Conservation (phyloP, 2,113 vertebrate species). For the Rhizomys pruinosus region DNA sequence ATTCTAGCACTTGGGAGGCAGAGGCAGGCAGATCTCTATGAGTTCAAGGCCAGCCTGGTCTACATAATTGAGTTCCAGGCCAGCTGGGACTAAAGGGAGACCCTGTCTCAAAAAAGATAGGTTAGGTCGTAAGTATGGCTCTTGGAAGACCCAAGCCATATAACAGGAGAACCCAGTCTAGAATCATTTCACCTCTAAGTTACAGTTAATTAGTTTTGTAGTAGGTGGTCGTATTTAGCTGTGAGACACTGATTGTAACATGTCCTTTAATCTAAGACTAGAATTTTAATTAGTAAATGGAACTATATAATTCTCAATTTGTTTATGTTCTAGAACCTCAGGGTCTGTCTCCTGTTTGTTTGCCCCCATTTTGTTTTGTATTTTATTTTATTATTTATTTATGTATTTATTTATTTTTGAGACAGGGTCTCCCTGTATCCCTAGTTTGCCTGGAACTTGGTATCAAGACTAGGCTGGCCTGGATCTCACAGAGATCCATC, state of each 20-base stretch:
- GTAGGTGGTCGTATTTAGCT: background rate
- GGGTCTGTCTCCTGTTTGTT: background rate
- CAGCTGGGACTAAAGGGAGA: too few species aligned
- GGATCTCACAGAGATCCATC: too few species aligned
- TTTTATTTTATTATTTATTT: background rate
- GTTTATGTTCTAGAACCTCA: background rate
- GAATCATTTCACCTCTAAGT: conserved; percentile 33
- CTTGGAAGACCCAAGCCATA: conserved; percentile 30
- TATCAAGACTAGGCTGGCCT: too few species aligned
- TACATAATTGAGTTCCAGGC: too few species aligned
- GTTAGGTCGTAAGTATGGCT: too few species aligned
- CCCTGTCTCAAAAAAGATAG: too few species aligned
- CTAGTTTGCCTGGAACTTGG: too few species aligned
- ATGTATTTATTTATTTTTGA: too few species aligned
- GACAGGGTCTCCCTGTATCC: too few species aligned
- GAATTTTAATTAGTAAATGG: background rate
- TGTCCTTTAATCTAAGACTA: conserved; percentile 7
- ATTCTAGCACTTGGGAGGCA: too few species aligned
- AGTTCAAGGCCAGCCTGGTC: too few species aligned
- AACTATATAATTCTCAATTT: background rate
- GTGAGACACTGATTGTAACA: background rate
- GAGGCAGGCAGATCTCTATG: too few species aligned
- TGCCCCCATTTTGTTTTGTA: background rate
- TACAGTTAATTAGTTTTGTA: conserved; percentile 17
- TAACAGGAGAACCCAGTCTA: background rate